A percentile compares a stretch with the other conserved stretches of the same genome.
Conservation (phyloP, 2,797 vertebrate species). For the Eulemur albifrons region DNA sequence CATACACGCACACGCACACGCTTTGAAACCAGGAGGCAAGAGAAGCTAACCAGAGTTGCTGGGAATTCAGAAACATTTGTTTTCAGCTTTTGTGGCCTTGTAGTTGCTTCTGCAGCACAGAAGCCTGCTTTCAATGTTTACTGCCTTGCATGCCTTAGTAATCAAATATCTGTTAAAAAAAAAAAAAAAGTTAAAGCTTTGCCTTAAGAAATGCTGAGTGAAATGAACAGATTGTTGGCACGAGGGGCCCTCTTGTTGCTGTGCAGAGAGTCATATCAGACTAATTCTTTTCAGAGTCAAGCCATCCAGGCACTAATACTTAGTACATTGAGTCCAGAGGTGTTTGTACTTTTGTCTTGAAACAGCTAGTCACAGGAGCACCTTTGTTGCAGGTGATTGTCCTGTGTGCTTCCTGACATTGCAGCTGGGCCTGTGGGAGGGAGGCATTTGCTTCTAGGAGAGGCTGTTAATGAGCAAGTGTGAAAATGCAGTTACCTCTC, state of each 20-base stretch:
- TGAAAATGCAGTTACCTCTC: conserved; percentile 81
- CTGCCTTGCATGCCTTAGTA: not conserved
- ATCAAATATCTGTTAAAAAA: not conserved
- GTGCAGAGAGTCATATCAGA: not conserved
- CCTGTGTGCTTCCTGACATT: not conserved
- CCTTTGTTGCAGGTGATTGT: conserved; percentile 45
- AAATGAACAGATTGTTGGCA: not conserved
- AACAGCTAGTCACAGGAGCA: not conserved
- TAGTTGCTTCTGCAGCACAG: not conserved
- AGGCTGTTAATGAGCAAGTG: conserved; percentile 65
- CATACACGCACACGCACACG: not conserved
- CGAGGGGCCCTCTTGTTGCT: not conserved
- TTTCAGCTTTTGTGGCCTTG: not conserved
- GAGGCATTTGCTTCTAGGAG: conserved; percentile 68
- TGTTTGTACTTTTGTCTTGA: not conserved
- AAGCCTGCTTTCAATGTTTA: not conserved
- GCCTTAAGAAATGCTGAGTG: conserved; percentile 38
- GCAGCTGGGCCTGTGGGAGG: conserved; percentile 51
- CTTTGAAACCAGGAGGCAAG: not conserved
- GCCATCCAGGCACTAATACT: not conserved
- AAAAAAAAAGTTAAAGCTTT: conserved; percentile 7
- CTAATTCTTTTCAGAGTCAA: conserved; percentile 26
- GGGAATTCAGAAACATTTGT: not conserved
- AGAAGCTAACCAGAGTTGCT: not conserved
- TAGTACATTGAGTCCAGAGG: not conserved